A percentile compares a stretch with the other conserved stretches of the same genome.
phyloP scores from a whole-genome alignment of 2,888 invertebrate genomes.

The Eurois occulta region DNA sequence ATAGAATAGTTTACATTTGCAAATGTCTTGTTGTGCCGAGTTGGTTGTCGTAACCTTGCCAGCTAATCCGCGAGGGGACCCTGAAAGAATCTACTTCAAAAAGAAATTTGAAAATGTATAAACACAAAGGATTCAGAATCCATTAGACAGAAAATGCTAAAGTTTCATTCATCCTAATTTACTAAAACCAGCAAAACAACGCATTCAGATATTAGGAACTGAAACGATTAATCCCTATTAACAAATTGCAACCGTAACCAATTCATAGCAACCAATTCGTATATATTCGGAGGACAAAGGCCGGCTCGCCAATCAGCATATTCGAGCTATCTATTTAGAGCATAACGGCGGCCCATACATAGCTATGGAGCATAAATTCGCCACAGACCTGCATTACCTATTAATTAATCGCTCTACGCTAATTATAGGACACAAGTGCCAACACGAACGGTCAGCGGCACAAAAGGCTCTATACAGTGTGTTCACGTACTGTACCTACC shows the following conservation, averaged over 20 bases:
- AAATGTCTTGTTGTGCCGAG: conserved; percentile 53
- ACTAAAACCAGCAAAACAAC: conserved; percentile 41
- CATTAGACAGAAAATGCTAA: conserved; percentile 18
- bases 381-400: conserved; percentile 82
- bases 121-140: conserved; percentile 24
- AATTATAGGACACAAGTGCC: conserved; percentile 86
- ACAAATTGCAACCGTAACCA: conserved; percentile 61
- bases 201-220: conserved; percentile 42
- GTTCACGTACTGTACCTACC: conserved; percentile 55
- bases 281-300: conserved; percentile 59
- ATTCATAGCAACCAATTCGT: conserved; percentile 61
- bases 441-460: conserved; percentile 81
- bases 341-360: conserved; percentile 57
- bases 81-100: conserved; percentile 25
- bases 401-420: conserved; percentile 88
- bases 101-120: conserved; percentile 17
- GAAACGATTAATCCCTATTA: conserved; percentile 57
- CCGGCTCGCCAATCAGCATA: conserved; percentile 62
- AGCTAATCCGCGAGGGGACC: conserved; percentile 42
- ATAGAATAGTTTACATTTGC: conserved; percentile 67
- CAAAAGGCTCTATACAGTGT: conserved; percentile 74
- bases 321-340: conserved; percentile 65
- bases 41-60: conserved; percentile 46
- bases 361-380: conserved; percentile 73
- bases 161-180: conserved; percentile 36